Evolutionary conservation across 2,113 vertebrate genomes (phyloP).

Genomic region (Kryptolebias marmoratus): DNA sequence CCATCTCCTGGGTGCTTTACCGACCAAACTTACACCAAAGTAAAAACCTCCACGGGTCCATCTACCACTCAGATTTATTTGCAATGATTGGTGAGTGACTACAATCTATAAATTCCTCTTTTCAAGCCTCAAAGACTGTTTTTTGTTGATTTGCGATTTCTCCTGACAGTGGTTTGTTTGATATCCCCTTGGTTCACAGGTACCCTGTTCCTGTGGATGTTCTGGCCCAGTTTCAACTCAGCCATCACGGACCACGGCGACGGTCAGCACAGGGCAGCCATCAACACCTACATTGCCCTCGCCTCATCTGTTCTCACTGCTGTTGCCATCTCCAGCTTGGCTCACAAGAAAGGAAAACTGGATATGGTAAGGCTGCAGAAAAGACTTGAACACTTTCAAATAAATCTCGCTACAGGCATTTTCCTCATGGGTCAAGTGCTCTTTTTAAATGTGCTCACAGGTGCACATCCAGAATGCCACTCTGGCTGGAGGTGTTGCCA

Average conservation of each 20-base stretch:
- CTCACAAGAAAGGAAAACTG: conserved; percentile 90
- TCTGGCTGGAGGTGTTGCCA: conserved; percentile 90
- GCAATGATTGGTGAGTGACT: conserved; percentile 91
- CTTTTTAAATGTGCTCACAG: conserved; percentile 67
- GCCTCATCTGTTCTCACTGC: conserved; percentile 88
- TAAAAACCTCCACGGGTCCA: conserved; percentile 84
- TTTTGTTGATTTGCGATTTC: not conserved
- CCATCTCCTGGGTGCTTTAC: conserved; percentile 90
- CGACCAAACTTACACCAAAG: conserved; percentile 87
- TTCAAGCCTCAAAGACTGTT: not conserved
- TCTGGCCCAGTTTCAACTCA: conserved; percentile 98
- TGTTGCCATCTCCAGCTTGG: conserved; percentile 88
- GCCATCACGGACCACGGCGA: conserved; percentile 89
- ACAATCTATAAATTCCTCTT: not conserved
- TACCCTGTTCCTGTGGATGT: conserved; percentile 96
- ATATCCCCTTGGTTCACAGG: conserved; percentile 74
- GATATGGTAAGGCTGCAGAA: conserved; percentile 86
- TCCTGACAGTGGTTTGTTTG: not conserved
- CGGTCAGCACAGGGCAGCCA: conserved; percentile 89
- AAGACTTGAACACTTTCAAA: not conserved
- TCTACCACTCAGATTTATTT: conserved; percentile 92
- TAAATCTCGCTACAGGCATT: not conserved
- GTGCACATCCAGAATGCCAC: conserved; percentile 97
- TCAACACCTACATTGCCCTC: conserved; percentile 93
- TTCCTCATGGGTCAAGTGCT: conserved; percentile 1